phyloP scores from a whole-genome alignment of 2,113 vertebrate genomes.

The Mormyrus lacerda region DNA sequence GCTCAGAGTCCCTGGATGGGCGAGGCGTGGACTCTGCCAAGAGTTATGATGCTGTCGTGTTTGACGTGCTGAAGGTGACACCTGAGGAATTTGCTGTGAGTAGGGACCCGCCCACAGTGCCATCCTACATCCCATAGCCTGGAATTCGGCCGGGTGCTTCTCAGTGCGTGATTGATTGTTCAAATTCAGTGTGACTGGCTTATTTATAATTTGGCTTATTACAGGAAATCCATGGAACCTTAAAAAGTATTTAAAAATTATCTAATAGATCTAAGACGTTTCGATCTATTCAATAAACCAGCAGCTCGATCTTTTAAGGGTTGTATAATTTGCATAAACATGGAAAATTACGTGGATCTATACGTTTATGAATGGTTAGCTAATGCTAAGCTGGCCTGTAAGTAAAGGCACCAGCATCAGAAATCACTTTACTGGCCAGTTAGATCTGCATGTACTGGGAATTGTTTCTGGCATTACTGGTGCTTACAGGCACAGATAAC shows the following conservation, averaged over 20 bases:
- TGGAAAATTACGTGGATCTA: background rate
- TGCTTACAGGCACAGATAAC: too few relatives aligned
- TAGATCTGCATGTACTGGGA: too few relatives aligned
- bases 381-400: background rate
- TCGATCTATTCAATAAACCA: too few relatives aligned
- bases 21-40: constrained; percentile 83
- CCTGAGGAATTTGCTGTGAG: constrained; percentile 95
- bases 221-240: background rate
- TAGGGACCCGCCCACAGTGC: constrained; percentile 24
- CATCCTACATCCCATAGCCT: background rate
- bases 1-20: constrained; percentile 89
- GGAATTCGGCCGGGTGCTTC: background rate
- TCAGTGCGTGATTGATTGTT: background rate
- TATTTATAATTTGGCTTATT: background rate
- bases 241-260: background rate
- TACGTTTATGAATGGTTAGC: background rate
- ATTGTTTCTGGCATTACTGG: too few relatives aligned
- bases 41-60: constrained; percentile 92
- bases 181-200: background rate
- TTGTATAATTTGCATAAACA: background rate
- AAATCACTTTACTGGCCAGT: too few relatives aligned
- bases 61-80: constrained; percentile 92
- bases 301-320: background rate
- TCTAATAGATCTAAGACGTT: too few relatives aligned
- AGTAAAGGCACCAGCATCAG: background rate